Evolutionary conservation across 2,797 vertebrate genomes (phyloP).

Genomic region (Hydrolagus colliei): DNA sequence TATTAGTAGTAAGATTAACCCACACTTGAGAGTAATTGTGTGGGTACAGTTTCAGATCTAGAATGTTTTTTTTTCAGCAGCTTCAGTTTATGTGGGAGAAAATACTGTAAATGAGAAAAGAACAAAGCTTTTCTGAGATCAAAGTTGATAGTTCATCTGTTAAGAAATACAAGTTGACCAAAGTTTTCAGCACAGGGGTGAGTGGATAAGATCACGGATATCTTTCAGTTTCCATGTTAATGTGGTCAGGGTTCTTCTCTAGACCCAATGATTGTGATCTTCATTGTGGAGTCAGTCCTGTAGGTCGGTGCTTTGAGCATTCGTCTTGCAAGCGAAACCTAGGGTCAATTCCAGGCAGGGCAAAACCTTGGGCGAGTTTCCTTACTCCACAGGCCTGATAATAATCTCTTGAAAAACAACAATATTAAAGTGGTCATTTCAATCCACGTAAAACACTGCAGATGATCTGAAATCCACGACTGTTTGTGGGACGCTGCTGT

Average conservation of each 20-base stretch:
- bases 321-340: no score
- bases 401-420: no score
- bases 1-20: conserved; percentile 25
- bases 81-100: conserved; percentile 21
- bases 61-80: conserved; percentile 25
- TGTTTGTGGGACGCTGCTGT: no score
- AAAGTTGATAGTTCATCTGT: conserved; percentile 42
- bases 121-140: conserved; percentile 18
- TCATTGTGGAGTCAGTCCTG: neutral
- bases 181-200: neutral
- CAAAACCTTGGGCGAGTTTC: no score
- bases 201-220: conserved; percentile 49
- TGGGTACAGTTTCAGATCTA: conserved; percentile 17
- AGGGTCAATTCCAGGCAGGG: no score
- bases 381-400: no score
- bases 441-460: no score
- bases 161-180: conserved; percentile 15
- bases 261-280: conserved; percentile 32
- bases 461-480: no score
- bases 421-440: no score
- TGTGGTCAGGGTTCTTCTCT: conserved; percentile 41
- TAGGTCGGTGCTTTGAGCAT: no score
- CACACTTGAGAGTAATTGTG: neutral
- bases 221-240: conserved; percentile 45
- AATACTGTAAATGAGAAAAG: conserved; percentile 28